Evolutionary conservation across 2,113 vertebrate genomes (phyloP), one percentile per base, ranked within the genome.

Genomic region (Ibidorhyncha struthersii): DNA sequence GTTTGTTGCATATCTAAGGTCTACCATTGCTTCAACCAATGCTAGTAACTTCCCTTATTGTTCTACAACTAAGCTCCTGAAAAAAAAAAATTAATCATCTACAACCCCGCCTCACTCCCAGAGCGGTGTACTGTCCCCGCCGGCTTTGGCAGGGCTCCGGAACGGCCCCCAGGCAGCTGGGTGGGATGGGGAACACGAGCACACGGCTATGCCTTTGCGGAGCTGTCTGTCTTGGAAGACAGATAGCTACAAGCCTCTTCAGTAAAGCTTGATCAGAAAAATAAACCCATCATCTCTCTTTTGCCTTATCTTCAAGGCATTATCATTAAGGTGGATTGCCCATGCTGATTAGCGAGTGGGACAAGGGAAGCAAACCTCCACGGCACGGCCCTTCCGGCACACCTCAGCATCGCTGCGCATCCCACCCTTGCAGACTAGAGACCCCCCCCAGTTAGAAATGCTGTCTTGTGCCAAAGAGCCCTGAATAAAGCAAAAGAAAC

Each of bases 401-500:
- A 93, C 90, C 88, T 90, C 90, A 74, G 72, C 40, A 34, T 4
- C 1, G 0, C 85, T 36, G 36, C 12, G 27, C 38, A 74, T 65
- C 82, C 32, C 82, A 67, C 49, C 76, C 69, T 45, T 21, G 27
- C 72, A 45, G 34, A 5, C 38, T 18, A 29, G 90, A 89, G 79
- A 90, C 82, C 45, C 85, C 72, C 69, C 59, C 0, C 63, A 34
- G 80, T 17, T 61, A 78, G 72, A 94, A 95, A 71, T 2, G 36
- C 41, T 72, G 27, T 30, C 56, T 56, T 78, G 83, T 86, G 83
- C 89, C 94, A 95, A 59, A 78, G 29, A 93, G 34, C 63, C 69
- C 83, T 53, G 83, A 95, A 97, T 69, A 86, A 95, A 94, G 77
- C 77, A 74, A 93, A 91, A 77, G 63, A 61, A 93, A 70, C 77